Conservation (phyloP, 2,888 invertebrate genomes). For the Orthonychiurus folsomi region DNA sequence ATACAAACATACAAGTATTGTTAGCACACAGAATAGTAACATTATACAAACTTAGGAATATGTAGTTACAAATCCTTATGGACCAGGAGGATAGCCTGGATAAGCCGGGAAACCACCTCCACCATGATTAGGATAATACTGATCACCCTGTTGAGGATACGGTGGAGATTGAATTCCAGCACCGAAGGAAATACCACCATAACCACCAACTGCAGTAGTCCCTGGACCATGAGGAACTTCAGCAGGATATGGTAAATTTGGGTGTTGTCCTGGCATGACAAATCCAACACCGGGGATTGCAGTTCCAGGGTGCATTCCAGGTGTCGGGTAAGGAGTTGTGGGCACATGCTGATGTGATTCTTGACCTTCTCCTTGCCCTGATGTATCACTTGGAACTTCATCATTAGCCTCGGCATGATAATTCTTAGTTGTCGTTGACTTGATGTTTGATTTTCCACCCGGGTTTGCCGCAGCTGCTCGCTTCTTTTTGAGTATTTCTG, state of each 20-base stretch:
- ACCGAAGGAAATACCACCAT: too few relatives aligned
- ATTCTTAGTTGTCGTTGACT: not conserved
- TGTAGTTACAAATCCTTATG: not conserved
- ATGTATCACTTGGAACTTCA: too few relatives aligned
- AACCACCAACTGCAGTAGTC: too few relatives aligned
- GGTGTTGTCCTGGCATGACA: too few relatives aligned
- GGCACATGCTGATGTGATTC: too few relatives aligned
- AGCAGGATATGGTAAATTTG: not conserved
- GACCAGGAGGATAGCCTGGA: not conserved
- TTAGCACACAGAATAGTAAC: not conserved
- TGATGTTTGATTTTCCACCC: not conserved
- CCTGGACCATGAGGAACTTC: not conserved
- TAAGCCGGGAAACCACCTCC: not conserved
- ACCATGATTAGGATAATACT: not conserved
- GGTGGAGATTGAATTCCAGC: not conserved
- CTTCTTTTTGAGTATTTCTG: not conserved
- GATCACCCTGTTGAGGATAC: not conserved
- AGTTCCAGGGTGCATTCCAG: too few relatives aligned
- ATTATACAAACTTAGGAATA: not conserved
- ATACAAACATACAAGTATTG: not conserved
- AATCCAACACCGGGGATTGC: too few relatives aligned
- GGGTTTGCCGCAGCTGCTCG: not conserved
- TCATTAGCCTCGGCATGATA: not conserved
- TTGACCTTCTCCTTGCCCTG: too few relatives aligned
- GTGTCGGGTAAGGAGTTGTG: too few relatives aligned